Conservation (phyloP, 2,888 invertebrate species). For the Lordiphosa fenestrarum region DNA sequence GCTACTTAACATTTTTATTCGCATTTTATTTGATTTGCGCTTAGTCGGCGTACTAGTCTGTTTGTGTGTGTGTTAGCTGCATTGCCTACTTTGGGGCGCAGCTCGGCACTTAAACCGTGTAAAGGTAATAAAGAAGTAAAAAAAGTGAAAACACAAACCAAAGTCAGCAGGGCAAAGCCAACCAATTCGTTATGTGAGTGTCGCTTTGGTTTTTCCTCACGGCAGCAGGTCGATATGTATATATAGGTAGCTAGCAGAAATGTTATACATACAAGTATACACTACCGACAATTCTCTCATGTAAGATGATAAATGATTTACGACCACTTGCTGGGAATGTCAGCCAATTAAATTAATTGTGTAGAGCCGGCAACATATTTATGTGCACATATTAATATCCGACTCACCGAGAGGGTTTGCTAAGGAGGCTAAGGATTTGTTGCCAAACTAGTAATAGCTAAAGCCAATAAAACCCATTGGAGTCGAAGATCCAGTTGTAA, state of each 20-base stretch:
- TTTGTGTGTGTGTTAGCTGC: neutral
- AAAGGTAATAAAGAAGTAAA: constrained; percentile 48
- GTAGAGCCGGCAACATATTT: constrained; percentile 3
- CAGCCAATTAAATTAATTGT: constrained; percentile 50
- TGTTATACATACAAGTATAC: neutral
- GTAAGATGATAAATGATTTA: constrained; percentile 49
- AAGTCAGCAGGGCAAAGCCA: constrained; percentile 17
- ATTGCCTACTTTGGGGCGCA: constrained; percentile 32
- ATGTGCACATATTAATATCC: constrained; percentile 2
- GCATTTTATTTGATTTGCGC: constrained; percentile 58
- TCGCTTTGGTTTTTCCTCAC: constrained; percentile 14
- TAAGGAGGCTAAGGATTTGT: too few relatives aligned
- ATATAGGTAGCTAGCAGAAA: constrained; percentile 3
- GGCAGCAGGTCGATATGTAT: constrained; percentile 34
- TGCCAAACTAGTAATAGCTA: too few relatives aligned
- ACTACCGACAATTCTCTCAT: neutral
- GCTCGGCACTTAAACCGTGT: constrained; percentile 38
- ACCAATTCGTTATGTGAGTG: constrained; percentile 23
- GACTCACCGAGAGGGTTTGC: neutral
- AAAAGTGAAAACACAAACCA: constrained; percentile 17
- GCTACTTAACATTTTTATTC: constrained; percentile 57
- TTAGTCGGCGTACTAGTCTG: constrained; percentile 11
- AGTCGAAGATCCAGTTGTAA: too few relatives aligned
- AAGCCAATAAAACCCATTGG: too few relatives aligned
- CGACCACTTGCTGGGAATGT: constrained; percentile 34